Evolutionary conservation across 2,797 vertebrate genomes (phyloP).

Genomic region (Heteromormyrus szaboi): DNA sequence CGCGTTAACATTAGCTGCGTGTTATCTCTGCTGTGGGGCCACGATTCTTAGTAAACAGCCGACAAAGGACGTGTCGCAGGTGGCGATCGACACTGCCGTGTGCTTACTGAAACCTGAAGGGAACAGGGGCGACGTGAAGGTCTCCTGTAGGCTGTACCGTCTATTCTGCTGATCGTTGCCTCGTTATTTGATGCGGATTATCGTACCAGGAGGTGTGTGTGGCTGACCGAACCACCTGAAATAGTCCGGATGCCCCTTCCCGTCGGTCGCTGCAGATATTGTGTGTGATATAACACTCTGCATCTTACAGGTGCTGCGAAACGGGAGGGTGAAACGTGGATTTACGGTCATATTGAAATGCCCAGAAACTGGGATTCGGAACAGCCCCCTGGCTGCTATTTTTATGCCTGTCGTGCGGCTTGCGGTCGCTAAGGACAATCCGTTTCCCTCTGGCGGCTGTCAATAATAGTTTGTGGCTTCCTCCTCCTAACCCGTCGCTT

Average conservation of each 20-base stretch:
- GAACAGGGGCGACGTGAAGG: neutral
- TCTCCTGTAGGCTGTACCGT: neutral
- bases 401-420: neutral
- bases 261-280: neutral
- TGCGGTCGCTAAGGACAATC: neutral
- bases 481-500: conserved; percentile 1
- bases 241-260: neutral
- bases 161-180: neutral
- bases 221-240: neutral
- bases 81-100: neutral
- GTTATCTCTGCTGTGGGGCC: neutral
- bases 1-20: neutral
- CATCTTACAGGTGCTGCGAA: neutral
- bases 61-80: neutral
- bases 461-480: conserved; percentile 51
- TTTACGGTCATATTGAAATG: neutral
- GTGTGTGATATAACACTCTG: neutral
- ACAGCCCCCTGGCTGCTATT: neutral
- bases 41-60: neutral
- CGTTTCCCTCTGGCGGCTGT: conserved; percentile 44
- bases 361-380: neutral
- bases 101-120: neutral
- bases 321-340: neutral
- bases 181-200: neutral
- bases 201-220: neutral